Evolutionary conservation across 1,140 invertebrate species (phyloP).

Genomic region (Andricus grossulariae): DNA sequence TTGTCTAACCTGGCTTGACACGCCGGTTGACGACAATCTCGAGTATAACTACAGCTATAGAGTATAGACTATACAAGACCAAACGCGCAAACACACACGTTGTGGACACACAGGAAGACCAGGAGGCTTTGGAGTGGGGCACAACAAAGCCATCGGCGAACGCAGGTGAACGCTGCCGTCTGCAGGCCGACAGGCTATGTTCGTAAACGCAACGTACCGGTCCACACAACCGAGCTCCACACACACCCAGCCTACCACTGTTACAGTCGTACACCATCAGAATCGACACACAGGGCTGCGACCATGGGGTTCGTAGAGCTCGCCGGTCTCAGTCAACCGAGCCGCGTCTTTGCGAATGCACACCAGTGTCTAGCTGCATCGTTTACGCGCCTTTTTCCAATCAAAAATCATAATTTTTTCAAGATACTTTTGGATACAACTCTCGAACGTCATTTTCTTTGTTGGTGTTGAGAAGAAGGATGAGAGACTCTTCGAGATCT

Average conservation of each 20-base stretch:
- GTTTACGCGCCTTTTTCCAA: constrained; percentile 14
- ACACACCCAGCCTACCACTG: not conserved
- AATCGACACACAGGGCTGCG: constrained; percentile 36
- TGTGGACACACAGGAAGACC: constrained; percentile 32
- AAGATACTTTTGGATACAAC: no score
- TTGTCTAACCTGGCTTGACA: constrained; percentile 6
- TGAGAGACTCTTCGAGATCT: not conserved
- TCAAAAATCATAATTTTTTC: no score
- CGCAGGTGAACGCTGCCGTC: constrained; percentile 56
- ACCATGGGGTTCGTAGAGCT: constrained; percentile 43
- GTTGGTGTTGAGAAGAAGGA: no score
- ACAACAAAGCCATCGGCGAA: constrained; percentile 45
- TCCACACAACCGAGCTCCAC: constrained; percentile 30
- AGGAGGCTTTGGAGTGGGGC: constrained; percentile 38
- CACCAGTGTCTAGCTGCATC: constrained; percentile 25
- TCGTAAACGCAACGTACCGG: constrained; percentile 41
- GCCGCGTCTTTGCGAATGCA: constrained; percentile 61
- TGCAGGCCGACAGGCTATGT: constrained; percentile 56
- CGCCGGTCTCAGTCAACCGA: constrained; percentile 67
- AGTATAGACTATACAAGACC: constrained; percentile 4
- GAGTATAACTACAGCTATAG: constrained; percentile 1
- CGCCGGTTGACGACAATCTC: constrained; percentile 7
- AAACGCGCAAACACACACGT: constrained; percentile 31
- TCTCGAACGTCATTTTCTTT: no score
- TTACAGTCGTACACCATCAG: constrained; percentile 26